phyloP scores from a whole-genome alignment of 2,113 vertebrate genomes.

The Toxotes jaculatrix region DNA sequence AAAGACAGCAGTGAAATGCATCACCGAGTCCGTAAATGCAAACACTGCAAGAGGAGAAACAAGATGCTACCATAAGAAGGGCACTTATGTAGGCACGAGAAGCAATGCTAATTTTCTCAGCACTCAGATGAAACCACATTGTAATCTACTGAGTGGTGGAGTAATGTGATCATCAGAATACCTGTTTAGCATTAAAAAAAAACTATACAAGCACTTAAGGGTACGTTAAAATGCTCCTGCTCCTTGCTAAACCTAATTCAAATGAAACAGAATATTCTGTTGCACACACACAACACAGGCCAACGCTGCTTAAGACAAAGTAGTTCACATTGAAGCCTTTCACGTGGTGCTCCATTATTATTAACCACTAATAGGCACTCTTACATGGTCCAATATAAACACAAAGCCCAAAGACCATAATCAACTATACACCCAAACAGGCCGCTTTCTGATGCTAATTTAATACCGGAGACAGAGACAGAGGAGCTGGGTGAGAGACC shows the following conservation, averaged over 20 bases:
- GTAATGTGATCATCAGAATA: neutral
- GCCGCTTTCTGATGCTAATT: slow-evolving; percentile 64
- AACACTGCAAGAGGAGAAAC: neutral
- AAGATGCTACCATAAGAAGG: neutral
- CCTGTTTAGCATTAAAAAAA: slow-evolving; percentile 22
- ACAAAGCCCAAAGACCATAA: slow-evolving; percentile 51
- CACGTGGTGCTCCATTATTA: slow-evolving; percentile 35
- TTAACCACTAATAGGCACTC: slow-evolving; percentile 49
- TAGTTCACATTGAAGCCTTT: slow-evolving; percentile 42
- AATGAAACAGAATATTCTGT: neutral
- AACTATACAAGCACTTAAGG: slow-evolving; percentile 11
- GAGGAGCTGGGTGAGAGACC: slow-evolving; percentile 44
- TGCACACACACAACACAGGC: neutral
- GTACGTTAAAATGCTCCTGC: slow-evolving; percentile 17
- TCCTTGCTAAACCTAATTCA: neutral
- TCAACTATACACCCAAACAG: slow-evolving; percentile 25
- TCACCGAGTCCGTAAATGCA: neutral
- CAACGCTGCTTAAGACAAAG: slow-evolving; percentile 28
- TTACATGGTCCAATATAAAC: slow-evolving; percentile 62
- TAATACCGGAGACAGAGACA: slow-evolving; percentile 46
- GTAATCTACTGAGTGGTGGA: neutral
- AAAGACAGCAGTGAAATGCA: neutral
- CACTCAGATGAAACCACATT: neutral
- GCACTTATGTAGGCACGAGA: neutral
- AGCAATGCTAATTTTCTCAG: neutral